phyloP scores from a whole-genome alignment of 2,888 invertebrate genomes.

The Lagria hirta region DNA sequence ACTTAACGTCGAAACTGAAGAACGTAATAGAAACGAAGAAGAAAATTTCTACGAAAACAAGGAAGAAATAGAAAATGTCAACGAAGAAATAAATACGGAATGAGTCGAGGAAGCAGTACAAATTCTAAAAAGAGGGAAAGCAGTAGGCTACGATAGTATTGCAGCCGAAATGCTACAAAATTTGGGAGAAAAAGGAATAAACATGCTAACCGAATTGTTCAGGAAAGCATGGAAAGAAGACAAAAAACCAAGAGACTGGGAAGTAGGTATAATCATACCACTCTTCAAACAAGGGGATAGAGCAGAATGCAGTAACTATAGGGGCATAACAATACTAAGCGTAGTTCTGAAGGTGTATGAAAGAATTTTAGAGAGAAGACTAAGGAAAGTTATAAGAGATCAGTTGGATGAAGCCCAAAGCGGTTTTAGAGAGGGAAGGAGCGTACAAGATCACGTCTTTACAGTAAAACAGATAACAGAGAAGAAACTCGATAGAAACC shows the following conservation, averaged over 20 bases:
- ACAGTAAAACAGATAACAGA: constrained; percentile 21
- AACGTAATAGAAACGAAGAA: neutral
- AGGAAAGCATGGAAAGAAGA: constrained; percentile 14
- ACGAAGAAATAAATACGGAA: constrained; percentile 2
- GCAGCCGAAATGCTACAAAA: constrained; percentile 23
- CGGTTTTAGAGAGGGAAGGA: constrained; percentile 19
- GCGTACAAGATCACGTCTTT: constrained; percentile 22
- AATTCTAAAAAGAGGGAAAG: constrained; percentile 21
- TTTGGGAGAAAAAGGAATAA: constrained; percentile 13
- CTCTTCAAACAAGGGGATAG: constrained; percentile 23
- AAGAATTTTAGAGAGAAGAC: constrained; percentile 16
- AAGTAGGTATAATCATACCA: constrained; percentile 20
- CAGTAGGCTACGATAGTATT: constrained; percentile 19
- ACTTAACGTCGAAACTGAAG: neutral
- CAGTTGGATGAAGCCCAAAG: constrained; percentile 19
- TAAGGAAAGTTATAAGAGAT: constrained; percentile 8
- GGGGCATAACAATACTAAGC: constrained; percentile 21
- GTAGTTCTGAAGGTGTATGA: constrained; percentile 15
- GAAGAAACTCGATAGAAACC: constrained; percentile 8
- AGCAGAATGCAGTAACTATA: constrained; percentile 3
- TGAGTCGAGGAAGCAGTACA: constrained; percentile 3
- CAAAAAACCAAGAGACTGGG: constrained; percentile 22
- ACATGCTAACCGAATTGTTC: constrained; percentile 7
- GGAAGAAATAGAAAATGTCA: neutral
- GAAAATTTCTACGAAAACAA: neutral